Conservation (phyloP, 1,140 invertebrate genomes). For the Heliothis virescens region DNA sequence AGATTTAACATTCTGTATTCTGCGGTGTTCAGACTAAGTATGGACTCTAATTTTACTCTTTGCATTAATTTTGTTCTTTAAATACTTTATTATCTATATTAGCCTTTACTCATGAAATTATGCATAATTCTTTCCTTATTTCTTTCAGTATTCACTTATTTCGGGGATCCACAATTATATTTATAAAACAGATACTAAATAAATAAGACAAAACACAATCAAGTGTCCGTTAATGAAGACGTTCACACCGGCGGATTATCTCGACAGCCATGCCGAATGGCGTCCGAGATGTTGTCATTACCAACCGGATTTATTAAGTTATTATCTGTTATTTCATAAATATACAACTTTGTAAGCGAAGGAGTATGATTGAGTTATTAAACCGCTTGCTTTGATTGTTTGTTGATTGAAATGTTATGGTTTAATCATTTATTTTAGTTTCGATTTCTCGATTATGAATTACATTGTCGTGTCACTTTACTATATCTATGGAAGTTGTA, state of each 20-base stretch:
- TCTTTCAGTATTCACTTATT: background rate
- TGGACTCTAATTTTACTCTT: too few relatives aligned
- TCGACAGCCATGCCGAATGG: conserved; percentile 65
- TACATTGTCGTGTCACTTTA: too few relatives aligned
- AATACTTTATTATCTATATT: too few relatives aligned
- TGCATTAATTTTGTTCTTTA: too few relatives aligned
- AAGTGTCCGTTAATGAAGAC: conserved; percentile 63
- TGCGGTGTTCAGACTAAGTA: too few relatives aligned
- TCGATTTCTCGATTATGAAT: background rate
- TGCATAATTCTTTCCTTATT: too few relatives aligned
- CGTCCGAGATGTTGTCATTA: conserved; percentile 22
- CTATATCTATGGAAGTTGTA: too few relatives aligned
- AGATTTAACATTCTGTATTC: too few relatives aligned
- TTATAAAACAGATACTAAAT: conserved; percentile 12
- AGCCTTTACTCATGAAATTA: too few relatives aligned
- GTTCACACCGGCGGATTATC: conserved; percentile 54
- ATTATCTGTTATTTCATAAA: conserved; percentile 7
- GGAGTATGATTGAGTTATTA: background rate
- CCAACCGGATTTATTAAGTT: conserved; percentile 12
- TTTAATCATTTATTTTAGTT: background rate
- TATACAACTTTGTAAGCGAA: background rate
- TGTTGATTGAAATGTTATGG: background rate
- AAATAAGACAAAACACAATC: conserved; percentile 30
- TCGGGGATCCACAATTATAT: background rate
- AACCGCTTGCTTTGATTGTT: background rate